These are phyloP conservation scores for Ochotona princeps DNA, from an alignment of 2,113 vertebrate species.

Conservation along the genomic window DNA sequence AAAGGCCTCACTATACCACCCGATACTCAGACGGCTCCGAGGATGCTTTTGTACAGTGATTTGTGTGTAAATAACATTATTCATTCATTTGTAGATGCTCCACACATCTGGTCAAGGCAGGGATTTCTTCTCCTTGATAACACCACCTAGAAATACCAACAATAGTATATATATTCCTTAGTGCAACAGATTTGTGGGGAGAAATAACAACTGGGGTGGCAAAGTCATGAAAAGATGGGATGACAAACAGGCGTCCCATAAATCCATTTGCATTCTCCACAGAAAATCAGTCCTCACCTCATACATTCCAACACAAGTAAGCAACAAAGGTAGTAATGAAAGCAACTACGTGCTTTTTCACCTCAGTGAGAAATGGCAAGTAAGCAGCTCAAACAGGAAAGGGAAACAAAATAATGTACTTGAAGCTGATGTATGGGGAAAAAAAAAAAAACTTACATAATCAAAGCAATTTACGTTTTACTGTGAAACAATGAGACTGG, in stretches of 20 bases:
- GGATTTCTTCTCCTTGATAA: conserved; percentile 82
- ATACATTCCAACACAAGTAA: conserved; percentile 73
- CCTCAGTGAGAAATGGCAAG: conserved; percentile 74
- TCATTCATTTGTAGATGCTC: conserved; percentile 83
- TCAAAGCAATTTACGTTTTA: conserved; percentile 45
- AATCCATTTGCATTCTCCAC: conserved; percentile 47
- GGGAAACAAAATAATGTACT: conserved; percentile 69
- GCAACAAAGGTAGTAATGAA: conserved; percentile 74
- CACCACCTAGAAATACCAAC: conserved; percentile 82
- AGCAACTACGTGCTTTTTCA: conserved; percentile 63
- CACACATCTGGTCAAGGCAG: conserved; percentile 77
- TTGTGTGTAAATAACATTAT: conserved; percentile 79
- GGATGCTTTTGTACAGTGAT: conserved; percentile 83
- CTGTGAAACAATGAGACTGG: conserved; percentile 61
- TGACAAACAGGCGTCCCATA: conserved; percentile 52
- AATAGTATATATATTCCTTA: conserved; percentile 78
- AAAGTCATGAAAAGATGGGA: conserved; percentile 31
- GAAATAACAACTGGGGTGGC: conserved; percentile 72
- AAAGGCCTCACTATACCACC: conserved; percentile 80
- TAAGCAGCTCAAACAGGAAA: conserved; percentile 70
- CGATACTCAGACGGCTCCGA: conserved; percentile 83
- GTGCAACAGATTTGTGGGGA: conserved; percentile 75
- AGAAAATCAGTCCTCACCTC: conserved; percentile 65
- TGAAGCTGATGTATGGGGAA: conserved; percentile 73
- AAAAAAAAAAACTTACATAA: conserved; percentile 76